phyloP scores from a whole-genome alignment of 2,113 vertebrate genomes.

The Hippocampus comes region DNA sequence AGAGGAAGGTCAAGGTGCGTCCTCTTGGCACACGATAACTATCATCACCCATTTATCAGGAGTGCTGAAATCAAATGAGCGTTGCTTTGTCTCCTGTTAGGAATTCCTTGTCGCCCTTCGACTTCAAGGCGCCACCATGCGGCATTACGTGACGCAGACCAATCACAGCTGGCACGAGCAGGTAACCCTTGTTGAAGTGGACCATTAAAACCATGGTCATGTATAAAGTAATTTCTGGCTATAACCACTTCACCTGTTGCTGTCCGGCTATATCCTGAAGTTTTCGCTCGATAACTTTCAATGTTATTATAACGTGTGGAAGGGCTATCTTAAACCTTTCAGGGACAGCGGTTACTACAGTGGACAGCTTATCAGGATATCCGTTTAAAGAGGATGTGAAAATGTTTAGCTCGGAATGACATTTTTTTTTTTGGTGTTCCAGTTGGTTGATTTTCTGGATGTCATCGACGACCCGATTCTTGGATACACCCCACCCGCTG shows the following conservation, averaged over 20 bases:
- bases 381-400: not conserved
- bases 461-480: slow-evolving; percentile 87
- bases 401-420: not conserved
- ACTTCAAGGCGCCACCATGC: slow-evolving; percentile 82
- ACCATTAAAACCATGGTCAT: not conserved
- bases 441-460: slow-evolving; percentile 87
- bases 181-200: slow-evolving; percentile 58
- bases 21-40: not conserved
- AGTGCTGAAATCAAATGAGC: not conserved
- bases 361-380: too few species aligned
- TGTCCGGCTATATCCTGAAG: too few species aligned
- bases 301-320: not conserved
- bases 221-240: not conserved
- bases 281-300: not conserved
- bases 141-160: slow-evolving; percentile 78
- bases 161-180: slow-evolving; percentile 90
- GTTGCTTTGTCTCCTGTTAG: slow-evolving; percentile 50
- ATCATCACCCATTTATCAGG: not conserved
- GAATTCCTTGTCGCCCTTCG: slow-evolving; percentile 86
- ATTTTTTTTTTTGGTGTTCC: not conserved
- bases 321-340: not conserved
- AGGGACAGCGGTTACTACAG: too few species aligned
- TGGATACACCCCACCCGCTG: slow-evolving; percentile 82
- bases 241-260: not conserved
- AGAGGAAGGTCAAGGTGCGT: slow-evolving; percentile 82